Conservation (phyloP, 2,888 invertebrate species). For the Trileptium ribeirensis region DNA sequence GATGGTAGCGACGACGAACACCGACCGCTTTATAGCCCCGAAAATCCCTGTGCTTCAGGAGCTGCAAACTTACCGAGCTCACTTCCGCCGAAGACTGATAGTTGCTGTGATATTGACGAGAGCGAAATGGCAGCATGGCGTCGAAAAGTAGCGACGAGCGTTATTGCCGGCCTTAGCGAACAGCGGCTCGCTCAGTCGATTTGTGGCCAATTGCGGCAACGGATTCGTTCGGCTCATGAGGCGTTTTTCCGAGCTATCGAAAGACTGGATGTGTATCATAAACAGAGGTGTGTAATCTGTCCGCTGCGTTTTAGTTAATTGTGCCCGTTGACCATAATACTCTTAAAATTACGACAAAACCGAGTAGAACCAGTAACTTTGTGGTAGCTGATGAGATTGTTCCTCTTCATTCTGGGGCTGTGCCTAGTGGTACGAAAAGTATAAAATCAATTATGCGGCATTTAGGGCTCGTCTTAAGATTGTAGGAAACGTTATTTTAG, state of each 20-base stretch:
- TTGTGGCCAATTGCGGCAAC: conserved; percentile 67
- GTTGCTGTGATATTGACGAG: too few relatives aligned
- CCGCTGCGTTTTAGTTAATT: not conserved
- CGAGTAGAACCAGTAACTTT: not conserved
- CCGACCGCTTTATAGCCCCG: not conserved
- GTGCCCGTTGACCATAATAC: not conserved
- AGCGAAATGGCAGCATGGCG: conserved; percentile 59
- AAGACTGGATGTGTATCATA: conserved; percentile 57
- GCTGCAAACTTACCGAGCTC: not conserved
- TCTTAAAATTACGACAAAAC: too few relatives aligned
- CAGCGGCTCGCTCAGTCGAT: conserved; percentile 66
- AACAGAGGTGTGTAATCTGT: not conserved
- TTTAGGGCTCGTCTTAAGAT: too few relatives aligned
- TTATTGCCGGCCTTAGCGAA: conserved; percentile 66
- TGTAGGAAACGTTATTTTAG: too few relatives aligned
- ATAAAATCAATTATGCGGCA: too few relatives aligned
- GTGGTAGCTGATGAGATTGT: not conserved
- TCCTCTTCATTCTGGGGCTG: not conserved
- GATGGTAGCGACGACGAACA: not conserved
- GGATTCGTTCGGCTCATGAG: conserved; percentile 69
- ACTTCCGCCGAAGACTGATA: not conserved
- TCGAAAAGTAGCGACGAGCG: conserved; percentile 63
- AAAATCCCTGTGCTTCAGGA: not conserved
- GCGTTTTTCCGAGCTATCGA: conserved; percentile 67
- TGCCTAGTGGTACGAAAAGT: too few relatives aligned